Evolutionary conservation across 2,888 invertebrate genomes (phyloP).

Genomic region (Belgica antarctica): DNA sequence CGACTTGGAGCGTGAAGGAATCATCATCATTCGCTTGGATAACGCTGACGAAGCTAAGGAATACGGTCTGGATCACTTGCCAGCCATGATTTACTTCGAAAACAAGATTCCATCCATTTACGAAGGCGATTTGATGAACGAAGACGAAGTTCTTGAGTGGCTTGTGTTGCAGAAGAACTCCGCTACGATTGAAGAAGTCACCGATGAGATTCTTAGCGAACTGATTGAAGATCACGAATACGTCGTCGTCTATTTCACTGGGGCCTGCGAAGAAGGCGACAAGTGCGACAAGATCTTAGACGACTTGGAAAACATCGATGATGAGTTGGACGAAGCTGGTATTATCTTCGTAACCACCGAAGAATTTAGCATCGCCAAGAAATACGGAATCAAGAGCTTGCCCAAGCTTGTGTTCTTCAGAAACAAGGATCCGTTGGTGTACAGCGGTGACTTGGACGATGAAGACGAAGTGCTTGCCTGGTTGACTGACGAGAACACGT

Average conservation of each 20-base stretch:
- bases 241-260: constrained; percentile 91
- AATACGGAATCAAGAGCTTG: constrained; percentile 78
- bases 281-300: constrained; percentile 81
- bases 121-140: constrained; percentile 87
- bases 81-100: constrained; percentile 78
- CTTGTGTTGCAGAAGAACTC: constrained; percentile 80
- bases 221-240: constrained; percentile 88
- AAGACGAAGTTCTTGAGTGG: constrained; percentile 89
- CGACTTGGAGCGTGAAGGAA: constrained; percentile 83
- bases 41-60: constrained; percentile 87
- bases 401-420: constrained; percentile 87
- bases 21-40: constrained; percentile 85
- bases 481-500: constrained; percentile 85
- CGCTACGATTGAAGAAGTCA: constrained; percentile 91
- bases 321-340: constrained; percentile 87
- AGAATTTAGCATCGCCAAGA: constrained; percentile 74
- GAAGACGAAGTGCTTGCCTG: constrained; percentile 89
- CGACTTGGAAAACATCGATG: constrained; percentile 87
- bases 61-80: constrained; percentile 85
- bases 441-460: constrained; percentile 81
- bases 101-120: constrained; percentile 87
- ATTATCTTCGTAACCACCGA: constrained; percentile 93
- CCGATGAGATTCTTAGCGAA: constrained; percentile 82
- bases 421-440: constrained; percentile 84
- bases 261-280: constrained; percentile 83